Base-by-base conservation (phyloP, 2,888 invertebrate genomes). In the Halocaridina rubra region DNA sequence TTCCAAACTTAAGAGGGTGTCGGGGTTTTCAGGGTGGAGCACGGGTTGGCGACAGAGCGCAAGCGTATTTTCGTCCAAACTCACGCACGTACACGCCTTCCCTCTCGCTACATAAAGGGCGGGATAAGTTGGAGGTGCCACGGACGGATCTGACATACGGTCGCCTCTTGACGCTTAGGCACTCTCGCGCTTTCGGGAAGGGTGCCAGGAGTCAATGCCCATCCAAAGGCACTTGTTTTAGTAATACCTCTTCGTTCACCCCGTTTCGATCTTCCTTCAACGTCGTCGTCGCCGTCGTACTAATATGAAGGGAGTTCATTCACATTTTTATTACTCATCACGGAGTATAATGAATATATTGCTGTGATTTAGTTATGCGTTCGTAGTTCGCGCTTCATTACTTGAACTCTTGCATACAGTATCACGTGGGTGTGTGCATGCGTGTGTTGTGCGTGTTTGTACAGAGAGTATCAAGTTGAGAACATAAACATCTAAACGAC, bases 71-170 rank as follows among this genome's bases (percentile, higher is more conserved):
- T 3, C 16, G 10, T 19, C 53, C 75, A 64, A 64, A 75, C 81
- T 64, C 53, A 81, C 46, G 75, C 57, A 53, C 75, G 57, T 29
- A 57, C 57, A 53, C 74, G 53, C 57, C 29, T 30, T 22, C 53
- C n/a, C 53, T 19, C 53, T 33, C 27, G 79, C 27, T 80, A 80
- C 80, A 80, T 80, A 80, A 59, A 61, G 77, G 19, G 30, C 4
- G 69, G 46, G 74, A 19, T 39, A 67, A 74, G 59, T 46, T 39
- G 71, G 19, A 24, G 33, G 39, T 32, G 67, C 78, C 67, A 71
- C 30, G 46, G 71, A 80, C 29, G 72, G 71, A 33, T 57, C 29
- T 75, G 57, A 16, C 72, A 32, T 72, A 32, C 72, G 53, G 57
- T 69, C 32, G 64, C 74, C 72, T 32, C 57, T 46, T 39, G 29